Conservation (phyloP, 2,888 invertebrate genomes). For the Smittia sp. region DNA sequence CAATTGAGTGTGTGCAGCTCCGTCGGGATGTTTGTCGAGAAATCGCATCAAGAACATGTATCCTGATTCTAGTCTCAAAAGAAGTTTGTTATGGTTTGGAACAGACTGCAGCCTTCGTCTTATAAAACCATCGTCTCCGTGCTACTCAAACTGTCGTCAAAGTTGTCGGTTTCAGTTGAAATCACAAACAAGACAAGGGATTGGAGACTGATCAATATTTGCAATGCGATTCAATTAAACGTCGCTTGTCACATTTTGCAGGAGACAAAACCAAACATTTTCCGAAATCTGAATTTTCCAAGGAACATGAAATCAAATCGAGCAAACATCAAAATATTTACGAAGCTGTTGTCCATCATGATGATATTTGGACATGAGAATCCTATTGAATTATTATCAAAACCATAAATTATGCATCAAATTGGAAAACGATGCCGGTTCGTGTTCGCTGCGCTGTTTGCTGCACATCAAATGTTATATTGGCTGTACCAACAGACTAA, state of each 20-base stretch:
- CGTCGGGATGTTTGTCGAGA: too few relatives aligned
- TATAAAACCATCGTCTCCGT: too few relatives aligned
- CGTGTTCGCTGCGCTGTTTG: background rate
- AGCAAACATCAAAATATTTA: constrained; percentile 6
- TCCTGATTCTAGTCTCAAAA: too few relatives aligned
- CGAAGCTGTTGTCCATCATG: constrained; percentile 17
- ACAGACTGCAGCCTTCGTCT: too few relatives aligned
- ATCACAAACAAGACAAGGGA: too few relatives aligned
- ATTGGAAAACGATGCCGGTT: constrained; percentile 8
- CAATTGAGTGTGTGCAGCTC: too few relatives aligned
- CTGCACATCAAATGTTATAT: background rate
- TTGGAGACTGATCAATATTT: background rate
- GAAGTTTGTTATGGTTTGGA: too few relatives aligned
- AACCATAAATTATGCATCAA: constrained; percentile 35
- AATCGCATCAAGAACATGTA: too few relatives aligned
- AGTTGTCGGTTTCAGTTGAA: too few relatives aligned
- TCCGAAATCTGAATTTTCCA: background rate
- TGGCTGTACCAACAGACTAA: background rate
- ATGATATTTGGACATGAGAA: constrained; percentile 1
- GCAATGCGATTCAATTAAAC: background rate
- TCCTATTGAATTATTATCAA: background rate
- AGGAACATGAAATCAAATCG: constrained; percentile 1
- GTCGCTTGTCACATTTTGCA: background rate
- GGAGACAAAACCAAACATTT: background rate
- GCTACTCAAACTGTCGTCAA: too few relatives aligned